phyloP scores from a whole-genome alignment of 2,888 invertebrate genomes.

The Sesia bembeciformis region DNA sequence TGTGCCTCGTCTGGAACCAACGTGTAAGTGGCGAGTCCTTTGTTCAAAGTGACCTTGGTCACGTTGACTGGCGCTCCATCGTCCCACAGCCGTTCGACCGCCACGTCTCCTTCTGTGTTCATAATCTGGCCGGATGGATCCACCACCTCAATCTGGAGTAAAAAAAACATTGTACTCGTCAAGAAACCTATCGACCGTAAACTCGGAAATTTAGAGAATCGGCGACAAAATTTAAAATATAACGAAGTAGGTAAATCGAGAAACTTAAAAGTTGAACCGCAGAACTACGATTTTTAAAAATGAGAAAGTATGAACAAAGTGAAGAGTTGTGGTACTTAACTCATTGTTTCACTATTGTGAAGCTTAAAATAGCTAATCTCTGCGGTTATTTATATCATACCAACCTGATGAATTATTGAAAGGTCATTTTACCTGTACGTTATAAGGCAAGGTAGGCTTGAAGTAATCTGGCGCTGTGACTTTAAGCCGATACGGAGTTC shows the following conservation, averaged over 20 bases:
- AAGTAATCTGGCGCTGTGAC: constrained; percentile 89
- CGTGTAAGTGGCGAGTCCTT: constrained; percentile 45
- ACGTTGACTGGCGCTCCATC: constrained; percentile 56
- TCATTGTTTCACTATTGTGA: not conserved
- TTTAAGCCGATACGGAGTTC: constrained; percentile 76
- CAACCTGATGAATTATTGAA: too few relatives aligned
- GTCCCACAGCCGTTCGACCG: constrained; percentile 58
- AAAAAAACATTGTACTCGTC: constrained; percentile 1
- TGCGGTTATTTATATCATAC: too few relatives aligned
- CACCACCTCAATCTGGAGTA: constrained; percentile 48
- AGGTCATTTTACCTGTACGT: constrained; percentile 77
- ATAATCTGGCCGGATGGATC: constrained; percentile 46
- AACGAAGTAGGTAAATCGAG: too few relatives aligned
- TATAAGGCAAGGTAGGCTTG: constrained; percentile 90
- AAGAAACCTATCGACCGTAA: too few relatives aligned
- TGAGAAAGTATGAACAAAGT: too few relatives aligned
- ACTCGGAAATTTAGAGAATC: too few relatives aligned
- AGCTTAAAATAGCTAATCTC: too few relatives aligned
- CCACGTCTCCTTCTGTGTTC: constrained; percentile 39
- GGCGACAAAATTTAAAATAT: too few relatives aligned
- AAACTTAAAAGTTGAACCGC: too few relatives aligned
- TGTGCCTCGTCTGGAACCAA: constrained; percentile 55
- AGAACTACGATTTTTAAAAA: too few relatives aligned
- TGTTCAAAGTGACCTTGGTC: constrained; percentile 36
- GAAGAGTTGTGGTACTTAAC: too few relatives aligned